Conservation (phyloP, 2,113 vertebrate species). For the Prunella himalayana region DNA sequence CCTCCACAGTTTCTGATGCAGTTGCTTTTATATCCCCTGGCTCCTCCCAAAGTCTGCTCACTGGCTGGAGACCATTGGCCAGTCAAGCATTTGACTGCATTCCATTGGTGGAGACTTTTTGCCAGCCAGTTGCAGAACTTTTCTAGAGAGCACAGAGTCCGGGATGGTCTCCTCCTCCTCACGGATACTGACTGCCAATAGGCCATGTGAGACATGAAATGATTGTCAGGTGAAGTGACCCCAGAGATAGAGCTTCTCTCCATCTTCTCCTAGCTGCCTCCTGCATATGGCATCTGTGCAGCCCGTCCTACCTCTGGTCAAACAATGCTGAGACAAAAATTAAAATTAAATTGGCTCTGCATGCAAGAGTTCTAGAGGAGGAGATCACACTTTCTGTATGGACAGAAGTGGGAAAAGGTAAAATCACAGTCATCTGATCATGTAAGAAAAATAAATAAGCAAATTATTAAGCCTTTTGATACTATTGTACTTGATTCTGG, state of each 20-base stretch:
- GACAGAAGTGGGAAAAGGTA: neutral
- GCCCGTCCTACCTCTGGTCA: neutral
- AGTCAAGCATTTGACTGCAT: neutral
- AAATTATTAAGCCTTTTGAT: neutral
- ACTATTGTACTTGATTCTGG: neutral
- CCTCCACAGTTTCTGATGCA: no score
- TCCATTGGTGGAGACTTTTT: neutral
- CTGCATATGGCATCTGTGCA: neutral
- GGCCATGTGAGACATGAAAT: neutral
- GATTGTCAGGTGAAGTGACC: neutral
- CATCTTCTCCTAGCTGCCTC: neutral
- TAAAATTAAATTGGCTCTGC: neutral
- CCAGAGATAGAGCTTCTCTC: neutral
- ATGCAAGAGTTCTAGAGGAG: neutral
- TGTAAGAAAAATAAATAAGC: neutral
- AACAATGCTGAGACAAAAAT: neutral
- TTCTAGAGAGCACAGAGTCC: neutral
- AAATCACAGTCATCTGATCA: neutral
- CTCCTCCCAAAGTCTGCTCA: neutral
- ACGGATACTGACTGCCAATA: neutral
- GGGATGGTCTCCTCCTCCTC: neutral
- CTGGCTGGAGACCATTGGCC: accelerated
- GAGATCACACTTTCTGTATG: accelerated
- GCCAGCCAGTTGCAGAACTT: neutral
- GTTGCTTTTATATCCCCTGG: neutral